Conservation (phyloP, 2,888 invertebrate genomes). For the Anticlea derivata region DNA sequence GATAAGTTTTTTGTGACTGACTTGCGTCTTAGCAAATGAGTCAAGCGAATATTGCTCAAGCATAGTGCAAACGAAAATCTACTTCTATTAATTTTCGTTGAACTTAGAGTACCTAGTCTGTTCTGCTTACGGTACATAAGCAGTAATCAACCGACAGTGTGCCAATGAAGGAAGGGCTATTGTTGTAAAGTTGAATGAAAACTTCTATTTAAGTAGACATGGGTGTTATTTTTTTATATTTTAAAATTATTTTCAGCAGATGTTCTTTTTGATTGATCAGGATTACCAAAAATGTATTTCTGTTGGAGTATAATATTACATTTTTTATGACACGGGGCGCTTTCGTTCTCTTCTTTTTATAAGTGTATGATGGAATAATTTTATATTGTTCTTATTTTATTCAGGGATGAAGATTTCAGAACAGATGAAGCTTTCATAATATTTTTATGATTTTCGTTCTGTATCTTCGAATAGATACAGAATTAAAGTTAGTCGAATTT, state of each 20-base stretch:
- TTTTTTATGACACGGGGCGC: constrained; percentile 41
- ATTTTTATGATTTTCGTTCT: too few species aligned
- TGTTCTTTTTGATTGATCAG: constrained; percentile 76
- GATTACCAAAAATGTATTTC: constrained; percentile 62
- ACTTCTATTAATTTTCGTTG: too few species aligned
- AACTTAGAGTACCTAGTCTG: constrained; percentile 26
- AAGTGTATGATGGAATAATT: neutral
- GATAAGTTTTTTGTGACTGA: too few species aligned
- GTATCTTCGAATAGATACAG: too few species aligned
- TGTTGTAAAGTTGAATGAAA: constrained; percentile 81
- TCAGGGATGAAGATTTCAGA: too few species aligned
- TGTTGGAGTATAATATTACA: constrained; percentile 73
- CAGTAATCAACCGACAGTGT: constrained; percentile 80
- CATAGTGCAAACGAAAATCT: too few species aligned
- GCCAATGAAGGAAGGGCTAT: constrained; percentile 82
- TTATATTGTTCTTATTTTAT: too few species aligned
- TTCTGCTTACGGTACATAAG: constrained; percentile 60
- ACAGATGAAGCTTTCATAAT: too few species aligned
- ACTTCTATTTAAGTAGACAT: constrained; percentile 79
- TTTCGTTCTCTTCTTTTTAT: constrained; percentile 12
- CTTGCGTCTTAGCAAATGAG: too few species aligned
- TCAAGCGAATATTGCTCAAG: too few species aligned
- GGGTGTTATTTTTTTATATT: constrained; percentile 68
- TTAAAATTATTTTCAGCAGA: constrained; percentile 81
- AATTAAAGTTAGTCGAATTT: too few species aligned